Percentiles rank a stretch among this genome's conserved stretches.
These are phyloP conservation scores for Malthinus seriepunctatus DNA, from an alignment of 2,888 invertebrate genomes.

Conservation along the genomic window DNA sequence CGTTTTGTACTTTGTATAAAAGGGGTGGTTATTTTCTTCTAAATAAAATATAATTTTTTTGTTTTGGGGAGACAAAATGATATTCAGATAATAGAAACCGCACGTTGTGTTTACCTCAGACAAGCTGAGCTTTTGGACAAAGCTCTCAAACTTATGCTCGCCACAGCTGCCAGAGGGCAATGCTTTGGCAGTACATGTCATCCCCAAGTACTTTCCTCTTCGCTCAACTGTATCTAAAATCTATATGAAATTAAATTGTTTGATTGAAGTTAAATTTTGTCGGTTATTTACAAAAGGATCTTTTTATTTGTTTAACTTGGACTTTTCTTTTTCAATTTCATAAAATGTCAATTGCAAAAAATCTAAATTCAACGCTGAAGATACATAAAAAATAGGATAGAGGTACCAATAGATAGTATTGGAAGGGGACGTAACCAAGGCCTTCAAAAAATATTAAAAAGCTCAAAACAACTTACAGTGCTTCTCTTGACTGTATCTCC, in stretches of 20 bases:
- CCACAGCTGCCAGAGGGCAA: conserved; percentile 35
- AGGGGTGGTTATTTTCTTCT: conserved; percentile 17
- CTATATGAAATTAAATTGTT: conserved; percentile 12
- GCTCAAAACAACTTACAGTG: too few relatives aligned
- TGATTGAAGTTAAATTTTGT: background rate
- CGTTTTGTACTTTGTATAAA: conserved; percentile 8
- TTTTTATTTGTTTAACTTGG: background rate
- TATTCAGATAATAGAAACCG: conserved; percentile 30
- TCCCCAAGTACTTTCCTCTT: conserved; percentile 30
- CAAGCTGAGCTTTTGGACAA: conserved; percentile 35
- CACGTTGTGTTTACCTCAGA: conserved; percentile 33
- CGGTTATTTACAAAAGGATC: conserved; percentile 1
- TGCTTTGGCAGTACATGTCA: conserved; percentile 35
- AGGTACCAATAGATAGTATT: too few relatives aligned
- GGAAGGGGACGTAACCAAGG: too few relatives aligned
- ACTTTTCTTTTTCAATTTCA: too few relatives aligned
- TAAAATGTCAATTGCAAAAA: too few relatives aligned
- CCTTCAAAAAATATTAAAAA: too few relatives aligned
- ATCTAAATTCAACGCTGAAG: too few relatives aligned
- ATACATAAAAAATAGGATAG: too few relatives aligned
- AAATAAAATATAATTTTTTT: conserved; percentile 25
- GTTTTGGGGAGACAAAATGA: too few relatives aligned
- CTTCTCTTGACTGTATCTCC: too few relatives aligned
- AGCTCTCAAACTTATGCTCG: conserved; percentile 35
- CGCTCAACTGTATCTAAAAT: conserved; percentile 17